Base-by-base conservation (phyloP, 2,888 invertebrate genomes). In the Zaprionus lineosus region DNA sequence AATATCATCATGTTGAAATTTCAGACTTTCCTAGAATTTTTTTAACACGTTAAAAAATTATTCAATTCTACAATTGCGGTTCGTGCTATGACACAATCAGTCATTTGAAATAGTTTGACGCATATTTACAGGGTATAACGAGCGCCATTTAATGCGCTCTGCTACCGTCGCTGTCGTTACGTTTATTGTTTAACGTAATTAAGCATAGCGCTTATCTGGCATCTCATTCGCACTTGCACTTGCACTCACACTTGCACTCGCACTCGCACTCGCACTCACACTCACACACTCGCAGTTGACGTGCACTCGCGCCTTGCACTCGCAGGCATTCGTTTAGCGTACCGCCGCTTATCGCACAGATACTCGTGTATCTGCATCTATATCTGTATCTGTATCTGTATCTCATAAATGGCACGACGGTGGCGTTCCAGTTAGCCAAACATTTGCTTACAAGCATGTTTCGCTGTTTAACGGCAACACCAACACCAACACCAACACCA, bases 381-480 rank as follows among this genome's bases (percentile, higher is more conserved):
- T n/a, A n/a, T n/a, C n/a, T n/a, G n/a, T n/a, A 28, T 47, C 7
- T 47, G 34, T 66, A 57, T 19, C 44, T 74, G 48, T 66, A 51
- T 52, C 55, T 50, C 18, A 26, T 12, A 60, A 63, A 52, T 62
- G 83, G 57, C 68, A 73, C 58, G 61, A 24, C 4, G 24, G 21
- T 55, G 60, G 16, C 57, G 86, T 61, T 84, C 77, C 64, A 86
- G 43, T 79, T 78, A 40, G 37, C 40, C 73, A 84, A 76, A 79
- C 86, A 78, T 81, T 86, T 81, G 78, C 86, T 78, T 78, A 78
- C 77, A 78, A 78, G 81, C 77, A 86, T 78, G 78, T 78, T 86
- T 86, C 48, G 85, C 57, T 83, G 84, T 78, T 64, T 59, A 77
- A 84, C 77, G 77, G 84, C 81, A 79, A n/a, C n/a, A n/a, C n/a